Percentiles rank a stretch among this genome's conserved stretches.
These are phyloP conservation scores for Aporophyla nigra DNA, from an alignment of 2,888 invertebrate genomes.

Conservation along the genomic window DNA sequence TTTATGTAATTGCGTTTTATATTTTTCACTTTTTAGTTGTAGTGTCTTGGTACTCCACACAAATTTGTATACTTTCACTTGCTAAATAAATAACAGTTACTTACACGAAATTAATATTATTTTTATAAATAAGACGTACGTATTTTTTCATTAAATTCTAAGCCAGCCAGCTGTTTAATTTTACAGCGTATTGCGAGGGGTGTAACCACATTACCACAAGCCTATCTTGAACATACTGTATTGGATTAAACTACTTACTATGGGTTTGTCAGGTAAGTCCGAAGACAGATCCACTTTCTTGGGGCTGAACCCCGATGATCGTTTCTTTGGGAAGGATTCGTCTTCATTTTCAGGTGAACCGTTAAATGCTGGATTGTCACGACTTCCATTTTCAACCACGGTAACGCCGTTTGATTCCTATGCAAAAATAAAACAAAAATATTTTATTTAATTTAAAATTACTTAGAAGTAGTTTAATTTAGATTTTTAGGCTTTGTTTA, in stretches of 20 bases:
- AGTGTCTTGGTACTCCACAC: no score
- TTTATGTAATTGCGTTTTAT: no score
- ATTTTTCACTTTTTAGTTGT: no score
- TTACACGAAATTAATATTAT: no score
- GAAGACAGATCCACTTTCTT: slow-evolving; percentile 32
- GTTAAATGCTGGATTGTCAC: slow-evolving; percentile 69
- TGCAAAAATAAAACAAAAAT: slow-evolving; percentile 19
- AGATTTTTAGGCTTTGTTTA: not conserved
- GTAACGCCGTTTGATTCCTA: slow-evolving; percentile 67
- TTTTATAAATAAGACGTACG: no score
- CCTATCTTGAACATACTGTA: not conserved
- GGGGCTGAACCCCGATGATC: slow-evolving; percentile 21
- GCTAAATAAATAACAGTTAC: no score
- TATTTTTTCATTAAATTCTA: not conserved
- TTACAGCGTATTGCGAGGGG: not conserved
- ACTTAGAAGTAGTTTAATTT: not conserved
- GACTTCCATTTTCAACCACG: slow-evolving; percentile 66
- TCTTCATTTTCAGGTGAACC: slow-evolving; percentile 68
- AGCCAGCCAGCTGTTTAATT: not conserved
- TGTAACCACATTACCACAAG: not conserved
- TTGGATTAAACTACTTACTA: slow-evolving; percentile 51
- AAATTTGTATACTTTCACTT: no score
- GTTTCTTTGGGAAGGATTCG: slow-evolving; percentile 32
- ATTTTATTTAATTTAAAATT: slow-evolving; percentile 11
- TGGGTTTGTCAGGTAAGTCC: slow-evolving; percentile 30